A percentile compares a stretch with the other conserved stretches of the same genome.
These are phyloP conservation scores for Therioaphis trifolii DNA, from an alignment of 2,888 invertebrate species.

Conservation along the genomic window DNA sequence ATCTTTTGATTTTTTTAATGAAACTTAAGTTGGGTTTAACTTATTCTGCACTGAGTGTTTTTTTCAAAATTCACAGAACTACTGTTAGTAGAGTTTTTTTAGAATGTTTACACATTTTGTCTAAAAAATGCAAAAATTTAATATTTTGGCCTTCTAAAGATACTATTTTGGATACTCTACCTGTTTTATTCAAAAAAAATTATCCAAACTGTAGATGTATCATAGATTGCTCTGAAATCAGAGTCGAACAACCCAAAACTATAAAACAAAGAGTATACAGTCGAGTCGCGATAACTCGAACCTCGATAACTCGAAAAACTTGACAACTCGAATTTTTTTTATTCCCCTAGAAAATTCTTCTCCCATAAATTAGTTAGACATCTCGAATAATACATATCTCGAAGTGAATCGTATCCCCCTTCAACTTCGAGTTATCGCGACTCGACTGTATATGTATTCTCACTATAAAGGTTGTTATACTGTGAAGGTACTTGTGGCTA, in stretches of 20 bases:
- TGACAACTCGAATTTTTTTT: no score
- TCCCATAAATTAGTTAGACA: no score
- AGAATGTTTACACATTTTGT: neutral
- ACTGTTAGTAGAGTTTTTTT: neutral
- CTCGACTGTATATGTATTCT: conserved; percentile 14
- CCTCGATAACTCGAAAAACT: no score
- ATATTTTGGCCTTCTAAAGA: neutral
- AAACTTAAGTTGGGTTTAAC: neutral
- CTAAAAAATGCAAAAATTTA: neutral
- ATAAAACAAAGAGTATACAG: neutral
- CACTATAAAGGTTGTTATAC: neutral
- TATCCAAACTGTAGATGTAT: neutral
- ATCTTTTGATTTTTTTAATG: neutral
- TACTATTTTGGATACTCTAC: neutral
- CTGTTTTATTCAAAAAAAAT: neutral
- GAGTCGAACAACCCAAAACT: neutral
- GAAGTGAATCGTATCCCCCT: no score
- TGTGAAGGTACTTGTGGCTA: neutral
- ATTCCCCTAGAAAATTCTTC: no score
- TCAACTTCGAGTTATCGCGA: no score
- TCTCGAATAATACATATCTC: no score
- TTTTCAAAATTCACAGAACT: neutral
- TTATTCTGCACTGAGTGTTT: neutral
- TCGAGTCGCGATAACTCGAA: no score
- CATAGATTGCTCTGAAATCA: conserved; percentile 22